Evolutionary conservation across 2,888 invertebrate genomes (phyloP).

Genomic region (Apoda limacodes): DNA sequence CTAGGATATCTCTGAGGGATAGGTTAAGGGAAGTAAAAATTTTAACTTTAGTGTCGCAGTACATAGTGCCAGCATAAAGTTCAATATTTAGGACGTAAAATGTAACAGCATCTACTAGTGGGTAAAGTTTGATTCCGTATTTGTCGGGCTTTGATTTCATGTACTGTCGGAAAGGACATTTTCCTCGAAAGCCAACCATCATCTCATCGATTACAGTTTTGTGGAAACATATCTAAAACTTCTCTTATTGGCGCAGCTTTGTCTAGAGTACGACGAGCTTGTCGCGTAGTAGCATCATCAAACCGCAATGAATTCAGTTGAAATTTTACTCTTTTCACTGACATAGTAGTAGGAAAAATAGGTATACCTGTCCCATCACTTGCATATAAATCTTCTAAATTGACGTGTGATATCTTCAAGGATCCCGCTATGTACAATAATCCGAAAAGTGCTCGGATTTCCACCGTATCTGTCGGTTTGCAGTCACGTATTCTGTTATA

Average conservation of each 20-base stretch:
- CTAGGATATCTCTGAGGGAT: no score
- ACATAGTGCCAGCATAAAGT: conserved; percentile 26
- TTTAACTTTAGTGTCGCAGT: no score
- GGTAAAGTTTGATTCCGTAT: no score
- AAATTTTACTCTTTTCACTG: conserved; percentile 19
- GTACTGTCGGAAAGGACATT: no score
- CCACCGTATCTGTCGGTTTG: conserved; percentile 19
- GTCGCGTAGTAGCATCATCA: conserved; percentile 17
- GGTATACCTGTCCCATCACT: no score
- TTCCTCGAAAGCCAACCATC: no score
- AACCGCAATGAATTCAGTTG: conserved; percentile 18
- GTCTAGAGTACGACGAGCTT: conserved; percentile 17
- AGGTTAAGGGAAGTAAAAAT: no score
- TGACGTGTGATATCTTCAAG: conserved; percentile 17
- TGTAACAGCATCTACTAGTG: conserved; percentile 20
- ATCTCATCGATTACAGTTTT: conserved; percentile 16
- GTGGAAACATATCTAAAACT: conserved; percentile 18
- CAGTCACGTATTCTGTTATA: conserved; percentile 23
- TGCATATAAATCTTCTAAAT: no score
- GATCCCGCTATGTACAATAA: conserved; percentile 19
- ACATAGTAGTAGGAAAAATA: no score
- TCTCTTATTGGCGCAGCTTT: no score
- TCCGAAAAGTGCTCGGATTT: conserved; percentile 22
- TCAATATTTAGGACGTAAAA: conserved; percentile 23
- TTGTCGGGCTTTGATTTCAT: no score